phyloP scores from a whole-genome alignment of 2,113 vertebrate genomes.

The Orthonyx spaldingii region DNA sequence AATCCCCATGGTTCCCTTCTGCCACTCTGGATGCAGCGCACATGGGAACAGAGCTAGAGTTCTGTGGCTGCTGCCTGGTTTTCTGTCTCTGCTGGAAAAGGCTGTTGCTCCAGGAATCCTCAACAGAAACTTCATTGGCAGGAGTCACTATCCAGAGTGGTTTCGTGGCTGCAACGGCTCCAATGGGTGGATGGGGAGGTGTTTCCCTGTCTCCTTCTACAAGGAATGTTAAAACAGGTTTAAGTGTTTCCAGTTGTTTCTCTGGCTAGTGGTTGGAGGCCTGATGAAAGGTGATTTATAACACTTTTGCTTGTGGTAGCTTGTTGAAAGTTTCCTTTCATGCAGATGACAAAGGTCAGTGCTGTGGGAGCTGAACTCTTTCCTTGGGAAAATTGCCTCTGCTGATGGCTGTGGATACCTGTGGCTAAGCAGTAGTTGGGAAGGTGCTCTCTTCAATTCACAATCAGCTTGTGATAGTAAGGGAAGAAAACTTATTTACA shows the following conservation, averaged over 20 bases:
- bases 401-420: not conserved
- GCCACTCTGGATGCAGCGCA: fast-evolving
- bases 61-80: not conserved
- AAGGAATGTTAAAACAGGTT: not conserved
- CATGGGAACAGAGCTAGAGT: not conserved
- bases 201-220: not conserved
- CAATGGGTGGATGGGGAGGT: not conserved
- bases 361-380: not conserved
- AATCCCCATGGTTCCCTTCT: not conserved
- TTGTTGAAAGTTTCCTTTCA: not conserved
- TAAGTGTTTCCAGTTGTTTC: slow-evolving; percentile 36
- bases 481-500: not conserved
- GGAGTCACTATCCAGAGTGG: not conserved
- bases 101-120: not conserved
- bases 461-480: not conserved
- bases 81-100: not conserved
- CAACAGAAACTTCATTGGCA: not conserved
- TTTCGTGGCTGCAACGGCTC: not conserved
- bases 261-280: not conserved
- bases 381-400: not conserved
- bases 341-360: not conserved
- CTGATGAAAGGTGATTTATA: slow-evolving; percentile 31
- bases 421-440: not conserved
- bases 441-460: not conserved
- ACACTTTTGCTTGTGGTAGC: not conserved